phyloP scores from a whole-genome alignment of 2,888 invertebrate species.

The Julus scandinavius region DNA sequence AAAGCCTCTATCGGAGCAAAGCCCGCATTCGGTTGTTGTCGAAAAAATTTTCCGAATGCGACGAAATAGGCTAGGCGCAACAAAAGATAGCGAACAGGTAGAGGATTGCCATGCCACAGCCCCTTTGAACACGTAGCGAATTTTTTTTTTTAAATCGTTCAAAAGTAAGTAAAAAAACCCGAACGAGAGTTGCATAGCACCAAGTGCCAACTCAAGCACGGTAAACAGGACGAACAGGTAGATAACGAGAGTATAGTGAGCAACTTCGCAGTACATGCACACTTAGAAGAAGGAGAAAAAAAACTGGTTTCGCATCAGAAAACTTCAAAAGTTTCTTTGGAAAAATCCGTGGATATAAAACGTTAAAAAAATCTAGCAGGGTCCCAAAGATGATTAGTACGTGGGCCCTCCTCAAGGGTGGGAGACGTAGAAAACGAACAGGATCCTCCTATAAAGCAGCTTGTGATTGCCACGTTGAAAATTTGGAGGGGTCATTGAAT shows the following conservation, averaged over 20 bases:
- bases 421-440: too few species aligned
- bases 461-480: background rate
- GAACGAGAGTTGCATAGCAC: background rate
- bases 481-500: constrained; percentile 27
- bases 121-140: background rate
- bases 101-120: constrained; percentile 14
- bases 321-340: background rate
- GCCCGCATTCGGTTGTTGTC: background rate
- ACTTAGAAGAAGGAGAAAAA: background rate
- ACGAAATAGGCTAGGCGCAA: constrained; percentile 9
- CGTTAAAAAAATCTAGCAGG: background rate
- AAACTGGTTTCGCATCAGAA: background rate
- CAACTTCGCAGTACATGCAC: background rate
- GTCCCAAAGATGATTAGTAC: background rate
- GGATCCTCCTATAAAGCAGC: background rate
- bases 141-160: background rate
- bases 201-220: constrained; percentile 9
- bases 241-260: background rate
- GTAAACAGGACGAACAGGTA: constrained; percentile 31
- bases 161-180: background rate
- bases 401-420: background rate
- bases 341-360: background rate
- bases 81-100: constrained; percentile 39
- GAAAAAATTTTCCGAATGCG: background rate
- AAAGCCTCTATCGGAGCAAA: constrained; percentile 23